Conservation (phyloP, 2,888 invertebrate species). For the Ichneumon xanthorius region DNA sequence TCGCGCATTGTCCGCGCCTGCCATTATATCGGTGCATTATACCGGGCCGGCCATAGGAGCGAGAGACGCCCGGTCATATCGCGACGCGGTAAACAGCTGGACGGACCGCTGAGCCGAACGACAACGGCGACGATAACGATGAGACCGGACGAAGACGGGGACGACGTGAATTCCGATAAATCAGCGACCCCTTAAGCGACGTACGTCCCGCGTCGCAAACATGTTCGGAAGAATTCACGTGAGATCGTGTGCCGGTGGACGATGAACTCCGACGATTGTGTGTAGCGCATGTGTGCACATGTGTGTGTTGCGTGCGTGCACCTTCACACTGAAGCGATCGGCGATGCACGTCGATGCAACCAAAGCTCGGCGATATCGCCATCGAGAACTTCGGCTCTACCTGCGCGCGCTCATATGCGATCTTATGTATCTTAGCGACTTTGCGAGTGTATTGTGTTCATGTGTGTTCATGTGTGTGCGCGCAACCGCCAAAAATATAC, state of each 20-base stretch:
- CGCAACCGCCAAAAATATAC: slow-evolving; percentile 40
- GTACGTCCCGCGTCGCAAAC: slow-evolving; percentile 36
- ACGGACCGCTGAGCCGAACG: slow-evolving; percentile 12
- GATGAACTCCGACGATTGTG: slow-evolving; percentile 3
- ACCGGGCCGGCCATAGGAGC: neutral
- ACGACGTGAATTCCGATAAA: slow-evolving; percentile 43
- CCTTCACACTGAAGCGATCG: neutral
- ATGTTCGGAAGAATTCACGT: slow-evolving; percentile 47
- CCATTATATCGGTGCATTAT: slow-evolving; percentile 35
- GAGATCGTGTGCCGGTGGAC: slow-evolving; percentile 13
- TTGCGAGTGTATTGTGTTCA: neutral
- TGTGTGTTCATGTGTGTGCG: neutral
- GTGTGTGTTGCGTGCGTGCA: neutral
- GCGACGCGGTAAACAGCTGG: slow-evolving; percentile 18
- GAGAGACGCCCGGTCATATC: neutral
- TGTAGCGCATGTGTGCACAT: neutral
- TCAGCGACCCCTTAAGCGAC: slow-evolving; percentile 32
- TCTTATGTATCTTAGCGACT: neutral
- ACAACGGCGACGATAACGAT: slow-evolving; percentile 34
- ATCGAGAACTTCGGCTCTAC: neutral
- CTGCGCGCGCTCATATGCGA: neutral
- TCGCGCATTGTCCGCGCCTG: slow-evolving; percentile 5
- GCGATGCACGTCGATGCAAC: slow-evolving; percentile 46
- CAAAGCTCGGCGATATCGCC: slow-evolving; percentile 32
- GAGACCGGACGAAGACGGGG: slow-evolving; percentile 28